Percentiles rank a stretch among this genome's conserved stretches.
These are phyloP conservation scores for Molorchus minor DNA, from an alignment of 2,888 invertebrate genomes.

Conservation along the genomic window DNA sequence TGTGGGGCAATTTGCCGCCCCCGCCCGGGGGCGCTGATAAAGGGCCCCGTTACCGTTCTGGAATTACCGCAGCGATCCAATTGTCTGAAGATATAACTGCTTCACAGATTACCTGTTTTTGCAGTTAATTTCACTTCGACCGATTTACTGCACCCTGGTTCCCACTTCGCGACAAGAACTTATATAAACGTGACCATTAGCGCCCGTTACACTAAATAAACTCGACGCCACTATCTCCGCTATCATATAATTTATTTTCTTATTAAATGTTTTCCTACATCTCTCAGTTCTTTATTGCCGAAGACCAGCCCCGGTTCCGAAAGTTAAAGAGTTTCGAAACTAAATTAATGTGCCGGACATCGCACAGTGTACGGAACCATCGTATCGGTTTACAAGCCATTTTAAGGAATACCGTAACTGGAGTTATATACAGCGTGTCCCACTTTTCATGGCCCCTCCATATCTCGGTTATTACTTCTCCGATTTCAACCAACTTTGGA, in stretches of 20 bases:
- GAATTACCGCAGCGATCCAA: slow-evolving; percentile 56
- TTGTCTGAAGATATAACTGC: slow-evolving; percentile 57
- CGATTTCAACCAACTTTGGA: too few relatives aligned
- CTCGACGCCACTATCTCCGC: slow-evolving; percentile 30
- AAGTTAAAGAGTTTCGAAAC: too few relatives aligned
- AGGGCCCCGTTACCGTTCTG: slow-evolving; percentile 56
- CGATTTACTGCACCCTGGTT: slow-evolving; percentile 53
- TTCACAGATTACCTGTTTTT: slow-evolving; percentile 58
- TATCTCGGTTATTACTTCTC: too few relatives aligned
- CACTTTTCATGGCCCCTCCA: too few relatives aligned
- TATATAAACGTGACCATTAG: slow-evolving; percentile 48
- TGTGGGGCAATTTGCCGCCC: slow-evolving; percentile 58
- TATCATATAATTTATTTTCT: slow-evolving; percentile 27
- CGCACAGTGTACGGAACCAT: too few relatives aligned
- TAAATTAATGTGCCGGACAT: too few relatives aligned
- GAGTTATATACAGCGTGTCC: too few relatives aligned
- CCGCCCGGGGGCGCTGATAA: slow-evolving; percentile 57
- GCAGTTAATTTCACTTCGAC: slow-evolving; percentile 54
- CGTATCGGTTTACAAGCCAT: too few relatives aligned
- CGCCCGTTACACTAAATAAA: slow-evolving; percentile 34
- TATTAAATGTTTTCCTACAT: slow-evolving; percentile 24
- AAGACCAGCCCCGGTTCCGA: too few relatives aligned
- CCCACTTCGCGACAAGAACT: slow-evolving; percentile 45
- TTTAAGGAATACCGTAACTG: too few relatives aligned
- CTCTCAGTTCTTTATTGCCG: slow-evolving; percentile 35